These are phyloP conservation scores for Eptesicus fuscus DNA, from an alignment of 2,113 vertebrate genomes.

Conservation along the genomic window DNA sequence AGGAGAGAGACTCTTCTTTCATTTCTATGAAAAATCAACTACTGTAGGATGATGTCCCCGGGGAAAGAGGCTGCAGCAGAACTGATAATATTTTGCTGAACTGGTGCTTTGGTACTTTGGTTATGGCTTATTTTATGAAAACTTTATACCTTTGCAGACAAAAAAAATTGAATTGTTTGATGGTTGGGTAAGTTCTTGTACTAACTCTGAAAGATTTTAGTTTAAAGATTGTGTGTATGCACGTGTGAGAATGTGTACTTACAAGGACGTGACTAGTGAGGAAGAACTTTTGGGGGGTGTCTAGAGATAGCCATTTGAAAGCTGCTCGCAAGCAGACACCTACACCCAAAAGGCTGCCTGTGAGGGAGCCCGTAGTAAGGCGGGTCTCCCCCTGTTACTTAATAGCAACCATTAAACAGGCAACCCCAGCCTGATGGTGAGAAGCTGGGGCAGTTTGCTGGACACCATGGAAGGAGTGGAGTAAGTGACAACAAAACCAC, in stretches of 20 bases:
- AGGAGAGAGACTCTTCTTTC: background rate
- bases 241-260: background rate
- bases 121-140: background rate
- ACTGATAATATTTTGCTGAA: constrained; percentile 34
- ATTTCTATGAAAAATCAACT: background rate
- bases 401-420: background rate
- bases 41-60: background rate
- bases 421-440: background rate
- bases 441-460: background rate
- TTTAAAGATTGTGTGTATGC: background rate
- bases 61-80: background rate
- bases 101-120: background rate
- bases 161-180: background rate
- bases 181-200: background rate
- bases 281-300: background rate
- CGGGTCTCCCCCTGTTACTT: background rate
- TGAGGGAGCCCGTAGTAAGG: background rate
- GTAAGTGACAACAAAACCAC: background rate
- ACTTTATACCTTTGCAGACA: background rate
- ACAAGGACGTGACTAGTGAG: background rate
- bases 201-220: background rate
- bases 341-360: background rate
- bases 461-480: background rate
- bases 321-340: background rate
- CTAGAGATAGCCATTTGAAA: background rate